phyloP scores from a whole-genome alignment of 1,140 invertebrate genomes.

The Popillia japonica region DNA sequence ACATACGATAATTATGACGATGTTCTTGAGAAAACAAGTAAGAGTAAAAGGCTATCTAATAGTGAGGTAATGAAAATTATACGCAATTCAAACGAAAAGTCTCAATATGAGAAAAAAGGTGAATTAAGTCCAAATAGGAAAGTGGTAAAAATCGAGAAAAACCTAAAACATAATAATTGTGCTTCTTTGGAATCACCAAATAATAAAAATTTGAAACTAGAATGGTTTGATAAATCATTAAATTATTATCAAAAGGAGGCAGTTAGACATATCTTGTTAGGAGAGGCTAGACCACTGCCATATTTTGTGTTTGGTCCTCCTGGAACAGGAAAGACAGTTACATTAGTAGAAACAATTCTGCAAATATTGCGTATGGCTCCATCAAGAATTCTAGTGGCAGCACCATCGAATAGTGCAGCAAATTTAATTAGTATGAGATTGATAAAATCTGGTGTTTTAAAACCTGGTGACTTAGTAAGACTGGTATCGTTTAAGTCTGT shows the following conservation, averaged over 20 bases:
- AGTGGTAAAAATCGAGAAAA: neutral
- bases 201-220: constrained; percentile 52
- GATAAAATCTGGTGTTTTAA: constrained; percentile 59
- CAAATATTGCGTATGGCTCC: constrained; percentile 61
- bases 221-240: constrained; percentile 79
- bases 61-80: constrained; percentile 13
- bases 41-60: constrained; percentile 32
- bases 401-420: constrained; percentile 81
- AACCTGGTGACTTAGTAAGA: constrained; percentile 70
- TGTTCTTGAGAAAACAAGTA: neutral
- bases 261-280: constrained; percentile 69
- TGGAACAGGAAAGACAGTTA: constrained; percentile 83
- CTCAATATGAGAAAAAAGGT: neutral
- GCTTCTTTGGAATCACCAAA: no score
- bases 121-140: neutral
- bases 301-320: constrained; percentile 84
- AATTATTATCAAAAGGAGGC: constrained; percentile 74
- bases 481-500: constrained; percentile 72
- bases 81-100: constrained; percentile 54
- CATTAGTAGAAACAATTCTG: constrained; percentile 76
- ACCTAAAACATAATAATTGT: no score
- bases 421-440: constrained; percentile 74
- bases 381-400: constrained; percentile 70
- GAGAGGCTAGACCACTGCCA: constrained; percentile 68
- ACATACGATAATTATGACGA: constrained; percentile 41